Conservation (phyloP, 1,140 invertebrate genomes). For the Monomorium pharaonis region DNA sequence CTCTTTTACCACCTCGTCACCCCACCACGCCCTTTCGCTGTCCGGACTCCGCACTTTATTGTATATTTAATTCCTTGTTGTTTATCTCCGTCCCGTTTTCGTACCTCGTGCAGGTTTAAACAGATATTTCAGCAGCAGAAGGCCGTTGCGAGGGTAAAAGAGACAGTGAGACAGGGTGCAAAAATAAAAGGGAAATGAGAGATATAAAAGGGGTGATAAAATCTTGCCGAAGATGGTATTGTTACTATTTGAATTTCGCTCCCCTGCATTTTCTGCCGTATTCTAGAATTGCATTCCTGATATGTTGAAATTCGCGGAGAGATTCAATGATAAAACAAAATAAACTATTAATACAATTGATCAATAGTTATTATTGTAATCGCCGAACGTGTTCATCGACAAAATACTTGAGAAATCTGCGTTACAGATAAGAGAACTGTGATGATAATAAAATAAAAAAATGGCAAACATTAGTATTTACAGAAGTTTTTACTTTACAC, state of each 20-base stretch:
- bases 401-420: background rate
- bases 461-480: background rate
- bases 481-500: background rate
- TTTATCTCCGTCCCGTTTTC: conserved; percentile 62
- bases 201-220: conserved; percentile 9
- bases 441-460: background rate
- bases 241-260: conserved; percentile 48
- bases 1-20: conserved; percentile 60
- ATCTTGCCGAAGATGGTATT: conserved; percentile 39
- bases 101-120: conserved; percentile 30
- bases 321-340: background rate
- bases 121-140: conserved; percentile 66
- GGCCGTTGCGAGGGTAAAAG: conserved; percentile 17
- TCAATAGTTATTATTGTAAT: background rate
- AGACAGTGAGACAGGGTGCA: background rate
- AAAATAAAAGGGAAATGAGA: background rate
- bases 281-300: background rate
- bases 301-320: background rate
- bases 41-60: conserved; percentile 70
- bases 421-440: background rate
- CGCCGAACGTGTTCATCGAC: background rate
- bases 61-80: conserved; percentile 76
- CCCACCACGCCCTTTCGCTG: conserved; percentile 73
- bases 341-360: background rate
- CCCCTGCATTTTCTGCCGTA: background rate